Base-by-base conservation (phyloP, 2,888 invertebrate species). In the Drosophila affinis region DNA sequence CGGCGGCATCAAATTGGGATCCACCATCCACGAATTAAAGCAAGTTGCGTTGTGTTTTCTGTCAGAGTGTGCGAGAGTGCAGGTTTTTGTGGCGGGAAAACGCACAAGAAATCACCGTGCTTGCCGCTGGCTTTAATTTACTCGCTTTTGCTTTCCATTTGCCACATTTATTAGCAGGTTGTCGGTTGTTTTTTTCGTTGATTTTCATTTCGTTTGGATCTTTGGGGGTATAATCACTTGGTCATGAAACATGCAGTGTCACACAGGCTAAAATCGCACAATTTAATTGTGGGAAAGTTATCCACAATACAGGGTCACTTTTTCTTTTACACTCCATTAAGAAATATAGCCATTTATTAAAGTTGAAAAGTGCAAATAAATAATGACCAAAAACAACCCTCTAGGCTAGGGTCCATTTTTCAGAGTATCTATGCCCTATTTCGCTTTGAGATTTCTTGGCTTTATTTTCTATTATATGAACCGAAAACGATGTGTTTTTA, bases 81-180 rank as follows among this genome's bases (percentile, higher is more conserved):
- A 17, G 39, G 39, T 39, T 39, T 39, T 65, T 45, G 53, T 53
- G 56, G 54, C 77, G 75, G 81, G 72, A 83, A 81, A 81, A 84
- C 83, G 87, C 75, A 76, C 57, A 71, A 69, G 70, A 78, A 75
- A 82, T 69, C 63, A 56, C 55, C 71, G 51, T 34, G 63, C 48
- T 32, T 18, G 60, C 72, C 67, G 65, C 58, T 67, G 61, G 65
- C 71, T 73, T 74, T 64, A 60, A 70, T 73, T 85, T 72, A 69
- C 58, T 55, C 69, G 67, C 67, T 76, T 76, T 64, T 77, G 77
- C 85, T 82, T 82, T 82, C 79, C 81, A 87, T 87, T 81, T 87
- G 68, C 64, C 60, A 62, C 78, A 51, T 65, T 75, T 78, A 75
- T 81, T 78, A 78, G 62, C 79, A 58, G 58, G 58, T 39, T 39